Base-by-base conservation (phyloP, 2,113 vertebrate species). In the Reinhardtius hippoglossoides region DNA sequence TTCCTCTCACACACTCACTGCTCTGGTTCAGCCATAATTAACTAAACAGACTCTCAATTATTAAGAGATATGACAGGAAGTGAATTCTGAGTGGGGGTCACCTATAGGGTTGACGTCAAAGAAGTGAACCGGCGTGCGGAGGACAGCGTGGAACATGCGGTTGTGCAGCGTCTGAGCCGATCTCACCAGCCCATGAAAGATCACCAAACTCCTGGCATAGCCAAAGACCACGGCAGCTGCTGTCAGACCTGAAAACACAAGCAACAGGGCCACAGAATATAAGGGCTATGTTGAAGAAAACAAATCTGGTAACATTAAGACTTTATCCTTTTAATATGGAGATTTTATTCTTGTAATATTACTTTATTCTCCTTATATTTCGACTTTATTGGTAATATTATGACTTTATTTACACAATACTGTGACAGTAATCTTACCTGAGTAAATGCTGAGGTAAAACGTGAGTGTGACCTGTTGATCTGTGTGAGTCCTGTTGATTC, bases 61-160 rank as follows among this genome's bases (percentile, higher is more conserved):
- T 31, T 31, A 56, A 54, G 18, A n/a, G 18, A 54, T n/a, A 15
- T 21, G 10, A 40, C 20, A 12, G 31, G 31, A 21, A 6, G 20
- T 42, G 10, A 56, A 12, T 12, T n/a, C 31, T 57, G 46, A 6
- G 18, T 18, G 46, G 4, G 46, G 8, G n/a, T 10, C 40, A 98
- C 97, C 97, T 16, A 97, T 95, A 8, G 98, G 97, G 86, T 99
- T 98, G 92, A 95, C 89, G 79, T 99, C 97, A 74, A 98, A 99
- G 92, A 99, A 99, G 84, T 92, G 88, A 7, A 98, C 95, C 0
- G 95, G 97, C 5, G 97, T 95, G 76, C 74, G 93, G 87, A 99
- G 90, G 90, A 98, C 95, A 37, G 95, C 89, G 15, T 89, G 91
- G 87, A 99, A 98, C 98, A 99, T 98, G 84, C 76, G 93, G 93